Evolutionary conservation across 2,113 vertebrate genomes (phyloP).

Genomic region (Planiliza haematocheilus): DNA sequence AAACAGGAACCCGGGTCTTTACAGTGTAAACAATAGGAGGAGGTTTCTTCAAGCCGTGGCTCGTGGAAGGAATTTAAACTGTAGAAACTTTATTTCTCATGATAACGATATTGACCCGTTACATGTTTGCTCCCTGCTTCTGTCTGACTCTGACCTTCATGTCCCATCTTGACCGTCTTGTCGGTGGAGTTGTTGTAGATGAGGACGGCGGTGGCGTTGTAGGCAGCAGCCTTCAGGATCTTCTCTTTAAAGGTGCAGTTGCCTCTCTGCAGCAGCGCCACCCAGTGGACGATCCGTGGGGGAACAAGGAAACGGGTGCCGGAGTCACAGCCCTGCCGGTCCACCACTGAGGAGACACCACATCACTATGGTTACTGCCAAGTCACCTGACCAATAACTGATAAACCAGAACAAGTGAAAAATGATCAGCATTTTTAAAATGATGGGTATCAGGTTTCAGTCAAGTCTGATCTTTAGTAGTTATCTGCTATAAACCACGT

Average conservation of each 20-base stretch:
- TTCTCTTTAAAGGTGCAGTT: slow-evolving; percentile 98
- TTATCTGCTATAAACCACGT: too few species aligned
- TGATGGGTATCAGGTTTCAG: too few species aligned
- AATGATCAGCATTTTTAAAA: too few species aligned
- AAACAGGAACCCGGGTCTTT: too few species aligned
- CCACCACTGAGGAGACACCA: slow-evolving; percentile 84
- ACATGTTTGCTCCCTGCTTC: too few species aligned
- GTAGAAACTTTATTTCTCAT: too few species aligned
- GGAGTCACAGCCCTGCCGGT: slow-evolving; percentile 94
- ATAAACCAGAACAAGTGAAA: too few species aligned
- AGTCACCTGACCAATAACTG: neutral
- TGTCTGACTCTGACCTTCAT: slow-evolving; percentile 91
- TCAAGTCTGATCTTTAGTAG: too few species aligned
- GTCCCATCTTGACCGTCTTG: slow-evolving; percentile 95
- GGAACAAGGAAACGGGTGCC: slow-evolving; percentile 92
- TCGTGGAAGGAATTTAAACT: too few species aligned
- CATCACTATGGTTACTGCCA: slow-evolving; percentile 12
- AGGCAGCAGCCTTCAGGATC: slow-evolving; percentile 92
- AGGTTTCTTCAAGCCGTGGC: too few species aligned
- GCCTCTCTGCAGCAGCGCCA: slow-evolving; percentile 94
- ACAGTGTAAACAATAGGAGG: too few species aligned
- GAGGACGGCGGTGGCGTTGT: slow-evolving; percentile 94
- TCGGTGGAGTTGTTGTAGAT: slow-evolving; percentile 96
- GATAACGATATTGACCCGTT: too few species aligned
- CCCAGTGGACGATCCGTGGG: slow-evolving; percentile 92